Evolutionary conservation across 1,140 invertebrate genomes (phyloP), one percentile per base, ranked within the genome.

Genomic region (Caenorhabditis remanei): DNA sequence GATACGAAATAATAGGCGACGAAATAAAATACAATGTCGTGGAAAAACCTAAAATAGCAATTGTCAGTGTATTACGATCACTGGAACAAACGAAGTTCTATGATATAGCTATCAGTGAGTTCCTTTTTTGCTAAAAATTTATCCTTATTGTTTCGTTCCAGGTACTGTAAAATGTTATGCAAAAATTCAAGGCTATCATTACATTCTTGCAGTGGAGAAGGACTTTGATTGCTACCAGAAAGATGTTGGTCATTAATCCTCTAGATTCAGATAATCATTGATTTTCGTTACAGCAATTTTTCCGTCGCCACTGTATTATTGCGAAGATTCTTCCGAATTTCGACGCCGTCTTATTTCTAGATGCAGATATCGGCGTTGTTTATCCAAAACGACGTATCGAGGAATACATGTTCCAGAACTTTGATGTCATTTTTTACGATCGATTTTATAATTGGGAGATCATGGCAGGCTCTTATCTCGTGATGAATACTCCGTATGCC

Each of bases 371-470:
- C 1, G 90, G 90, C 21, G 89, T 92, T 71, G 90, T 90, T 41
- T 92, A 91, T 58, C 90, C 90, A 21, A 91, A 91, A 83, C 88
- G 90, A 65, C 89, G 90, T 40, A 92, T 91, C 61, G 90, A 91
- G 79, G 91, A 91, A 58, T 91, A 88, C 89, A 92, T 91, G 53
- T 89, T 88, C 63, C 86, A 91, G 46, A 79, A 90, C 32, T 89
- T 90, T 43, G 90, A 92, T 71, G 19, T 91, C 14, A 83, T 91
- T 7, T 91, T 91, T 79, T 91, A 91, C 61, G 90, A 91, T 75
- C 87, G 90, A 19, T 92, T 92, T 71, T 92, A 91, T 67, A 91
- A 91, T 61, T 92, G 91, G 90, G 90, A 91, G 88, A 91, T 91
- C 75, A 89, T 90, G 21, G 61, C 83, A 40, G 90, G 90, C 16